Conservation (phyloP, 2,888 invertebrate species). For the Brachynemurus nebulosus region DNA sequence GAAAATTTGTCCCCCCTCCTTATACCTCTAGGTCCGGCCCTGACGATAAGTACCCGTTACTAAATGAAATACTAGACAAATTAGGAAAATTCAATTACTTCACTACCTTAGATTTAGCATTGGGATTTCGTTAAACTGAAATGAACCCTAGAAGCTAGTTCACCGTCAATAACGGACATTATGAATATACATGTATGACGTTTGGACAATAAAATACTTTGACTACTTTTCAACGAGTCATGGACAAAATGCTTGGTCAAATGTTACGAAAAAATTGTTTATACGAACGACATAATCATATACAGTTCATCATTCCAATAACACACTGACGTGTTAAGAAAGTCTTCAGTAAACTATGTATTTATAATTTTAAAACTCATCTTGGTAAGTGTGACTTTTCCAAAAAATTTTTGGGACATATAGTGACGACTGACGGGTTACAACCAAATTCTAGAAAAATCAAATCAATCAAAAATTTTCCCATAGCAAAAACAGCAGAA, state of each 20-base stretch:
- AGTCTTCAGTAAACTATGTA: constrained; percentile 18
- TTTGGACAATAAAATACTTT: too few species aligned
- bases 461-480: not conserved
- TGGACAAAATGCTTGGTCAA: constrained; percentile 17
- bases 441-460: not conserved
- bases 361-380: constrained; percentile 20
- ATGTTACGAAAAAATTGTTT: constrained; percentile 19
- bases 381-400: constrained; percentile 1
- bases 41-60: too few species aligned
- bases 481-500: not conserved
- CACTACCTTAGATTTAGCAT: too few species aligned
- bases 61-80: too few species aligned
- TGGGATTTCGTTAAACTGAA: too few species aligned
- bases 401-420: not conserved
- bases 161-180: constrained; percentile 16
- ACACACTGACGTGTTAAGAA: constrained; percentile 17
- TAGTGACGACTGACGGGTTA: too few species aligned
- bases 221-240: constrained; percentile 18
- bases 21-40: too few species aligned
- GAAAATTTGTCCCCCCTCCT: too few species aligned
- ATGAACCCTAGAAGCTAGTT: constrained; percentile 17
- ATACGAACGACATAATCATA: constrained; percentile 24
- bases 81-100: too few species aligned
- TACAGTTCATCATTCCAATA: constrained; percentile 18
- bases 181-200: constrained; percentile 18